phyloP scores from a whole-genome alignment of 1,140 invertebrate genomes.

The Sminthurides bifidus region DNA sequence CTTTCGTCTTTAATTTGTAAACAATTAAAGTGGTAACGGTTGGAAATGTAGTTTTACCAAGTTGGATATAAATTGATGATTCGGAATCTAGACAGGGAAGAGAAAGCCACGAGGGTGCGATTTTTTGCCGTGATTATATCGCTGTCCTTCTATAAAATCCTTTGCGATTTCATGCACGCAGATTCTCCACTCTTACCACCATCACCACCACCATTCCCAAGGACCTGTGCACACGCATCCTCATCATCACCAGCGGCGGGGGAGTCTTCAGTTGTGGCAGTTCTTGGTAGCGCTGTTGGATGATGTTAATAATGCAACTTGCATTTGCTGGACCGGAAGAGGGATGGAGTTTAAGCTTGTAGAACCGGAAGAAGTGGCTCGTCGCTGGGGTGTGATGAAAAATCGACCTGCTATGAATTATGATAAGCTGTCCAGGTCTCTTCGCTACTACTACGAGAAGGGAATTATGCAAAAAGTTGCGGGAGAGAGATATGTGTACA shows the following conservation, averaged over 20 bases:
- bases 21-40: neutral
- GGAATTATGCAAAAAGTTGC: slow-evolving; percentile 98
- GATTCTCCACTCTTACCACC: slow-evolving; percentile 4
- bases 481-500: slow-evolving; percentile 89
- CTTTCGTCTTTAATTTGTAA: neutral
- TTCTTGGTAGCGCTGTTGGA: slow-evolving; percentile 81
- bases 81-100: neutral
- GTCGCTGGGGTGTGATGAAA: slow-evolving; percentile 46
- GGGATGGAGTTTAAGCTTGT: slow-evolving; percentile 91
- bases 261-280: slow-evolving; percentile 58
- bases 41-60: neutral
- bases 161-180: neutral
- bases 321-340: slow-evolving; percentile 58
- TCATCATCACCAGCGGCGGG: slow-evolving; percentile 21
- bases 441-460: slow-evolving; percentile 93
- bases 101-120: neutral
- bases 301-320: slow-evolving; percentile 68
- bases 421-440: slow-evolving; percentile 81
- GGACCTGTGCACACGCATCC: no score
- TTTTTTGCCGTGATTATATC: neutral
- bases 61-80: neutral
- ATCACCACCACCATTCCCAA: slow-evolving; percentile 23
- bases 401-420: slow-evolving; percentile 93
- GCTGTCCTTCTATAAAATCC: neutral
- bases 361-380: slow-evolving; percentile 78